Percentiles rank a stretch among this genome's conserved stretches.
These are phyloP conservation scores for Proisotoma minuta DNA, from an alignment of 2,888 invertebrate species.

Conservation along the genomic window DNA sequence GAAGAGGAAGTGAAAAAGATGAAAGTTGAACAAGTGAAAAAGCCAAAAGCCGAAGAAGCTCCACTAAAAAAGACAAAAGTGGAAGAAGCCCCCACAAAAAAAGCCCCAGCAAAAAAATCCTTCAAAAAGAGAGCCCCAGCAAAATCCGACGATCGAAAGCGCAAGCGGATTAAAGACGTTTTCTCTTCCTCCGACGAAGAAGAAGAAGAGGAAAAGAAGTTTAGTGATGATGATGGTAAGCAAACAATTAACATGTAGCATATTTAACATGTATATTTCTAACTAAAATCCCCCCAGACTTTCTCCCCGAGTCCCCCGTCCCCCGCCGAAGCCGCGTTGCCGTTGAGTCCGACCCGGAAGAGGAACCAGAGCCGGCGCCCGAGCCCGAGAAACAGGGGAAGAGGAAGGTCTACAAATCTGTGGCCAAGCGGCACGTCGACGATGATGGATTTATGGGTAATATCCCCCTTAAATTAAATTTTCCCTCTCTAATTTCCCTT, in stretches of 20 bases:
- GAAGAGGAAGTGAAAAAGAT: too few species aligned
- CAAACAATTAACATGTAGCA: neutral
- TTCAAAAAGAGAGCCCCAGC: neutral
- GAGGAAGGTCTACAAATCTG: constrained; percentile 36
- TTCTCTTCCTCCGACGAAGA: constrained; percentile 28
- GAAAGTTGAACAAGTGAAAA: too few species aligned
- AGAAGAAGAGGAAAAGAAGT: constrained; percentile 15
- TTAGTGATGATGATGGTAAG: constrained; percentile 25
- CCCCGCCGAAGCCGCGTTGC: constrained; percentile 19
- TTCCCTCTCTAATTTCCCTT: too few species aligned
- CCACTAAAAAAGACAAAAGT: neutral
- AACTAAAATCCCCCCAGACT: neutral
- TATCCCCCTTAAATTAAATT: too few species aligned
- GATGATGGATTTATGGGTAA: constrained; percentile 51
- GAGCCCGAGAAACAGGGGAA: constrained; percentile 21
- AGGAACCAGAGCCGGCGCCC: constrained; percentile 11
- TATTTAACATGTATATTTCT: neutral
- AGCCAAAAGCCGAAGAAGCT: neutral
- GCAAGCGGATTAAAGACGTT: constrained; percentile 36
- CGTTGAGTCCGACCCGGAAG: constrained; percentile 35
- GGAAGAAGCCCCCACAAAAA: neutral
- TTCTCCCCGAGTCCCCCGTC: constrained; percentile 25
- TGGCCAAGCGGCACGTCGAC: constrained; percentile 50
- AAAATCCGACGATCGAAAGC: constrained; percentile 10
- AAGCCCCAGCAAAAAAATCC: neutral